Base-by-base conservation (phyloP, 2,113 vertebrate species). In the Clinocottus analis region DNA sequence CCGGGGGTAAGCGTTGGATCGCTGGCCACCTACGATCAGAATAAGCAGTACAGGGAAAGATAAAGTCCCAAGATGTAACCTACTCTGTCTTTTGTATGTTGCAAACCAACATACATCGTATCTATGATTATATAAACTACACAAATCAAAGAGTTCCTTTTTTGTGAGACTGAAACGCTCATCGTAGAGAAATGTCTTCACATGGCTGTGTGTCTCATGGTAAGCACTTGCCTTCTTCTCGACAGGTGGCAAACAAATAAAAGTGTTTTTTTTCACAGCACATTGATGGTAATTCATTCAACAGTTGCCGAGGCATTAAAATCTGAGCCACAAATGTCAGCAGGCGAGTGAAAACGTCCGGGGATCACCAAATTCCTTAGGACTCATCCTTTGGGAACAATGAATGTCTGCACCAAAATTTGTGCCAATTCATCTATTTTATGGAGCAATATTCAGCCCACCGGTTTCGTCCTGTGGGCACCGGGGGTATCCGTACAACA, bases 1-100 rank as follows among this genome's bases (percentile, higher is more conserved):
- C 51, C 80, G 27, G 68, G 85, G 67, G 56, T 75, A 68, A 74
- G 67, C 72, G 72, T 59, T 80, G 85, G 85, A 87, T 89, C 27
- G 51, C 79, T 84, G 79, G 73, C 77, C 80, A 87, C 68, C 74
- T 77, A 83, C 76, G 45, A 84, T 17, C 43, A 72, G 76, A 77
- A 77, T 43, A 83, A 89, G 53, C 84, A 80, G 66, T 62, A 75
- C 71, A 17, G 3, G 47, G 53, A 82, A 51, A 47, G 58, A 72
- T 72, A 73, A 33, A 79, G 25, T 61, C 68, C 58, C 16, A 62
- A 9, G 39, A 27, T 51, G 58, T 66, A 84, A 71, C 73, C 68
- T 70, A 59, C 72, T 83, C 65, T 39, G 51, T 39, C 33, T 53
- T 64, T 75, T 33, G 9, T 27, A 39, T 53, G n/a, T 65, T 21